A percentile compares a stretch with the other conserved stretches of the same genome.
These are phyloP conservation scores for Caloenas nicobarica DNA, from an alignment of 2,113 vertebrate genomes.

Conservation along the genomic window DNA sequence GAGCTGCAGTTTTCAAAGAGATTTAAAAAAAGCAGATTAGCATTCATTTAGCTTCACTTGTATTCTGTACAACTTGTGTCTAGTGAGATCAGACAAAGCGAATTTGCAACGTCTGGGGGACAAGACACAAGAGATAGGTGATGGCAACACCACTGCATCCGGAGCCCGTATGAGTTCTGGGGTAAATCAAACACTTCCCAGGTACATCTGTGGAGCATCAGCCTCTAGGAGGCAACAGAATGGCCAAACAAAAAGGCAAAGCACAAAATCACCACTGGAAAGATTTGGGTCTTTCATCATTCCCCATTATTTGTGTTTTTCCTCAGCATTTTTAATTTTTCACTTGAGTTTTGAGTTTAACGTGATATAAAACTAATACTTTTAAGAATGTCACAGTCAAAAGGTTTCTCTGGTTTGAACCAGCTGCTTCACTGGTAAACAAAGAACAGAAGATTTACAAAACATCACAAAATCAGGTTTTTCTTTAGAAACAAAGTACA, in stretches of 20 bases:
- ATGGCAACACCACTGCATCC: neutral
- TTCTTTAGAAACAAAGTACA: neutral
- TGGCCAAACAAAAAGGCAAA: neutral
- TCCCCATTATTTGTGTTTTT: neutral
- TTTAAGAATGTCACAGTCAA: neutral
- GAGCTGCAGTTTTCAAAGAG: neutral
- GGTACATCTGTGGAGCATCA: neutral
- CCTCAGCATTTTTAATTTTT: neutral
- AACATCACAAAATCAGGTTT: neutral
- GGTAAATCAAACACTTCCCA: neutral
- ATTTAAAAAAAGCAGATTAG: neutral
- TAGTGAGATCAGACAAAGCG: neutral
- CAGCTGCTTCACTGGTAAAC: neutral
- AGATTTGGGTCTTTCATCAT: neutral
- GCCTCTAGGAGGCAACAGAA: neutral
- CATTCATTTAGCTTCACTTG: neutral
- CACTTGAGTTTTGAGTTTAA: neutral
- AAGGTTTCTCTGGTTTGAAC: neutral
- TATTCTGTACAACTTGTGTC: neutral
- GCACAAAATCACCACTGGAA: neutral
- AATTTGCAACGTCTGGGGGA: neutral
- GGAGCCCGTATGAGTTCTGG: accelerated
- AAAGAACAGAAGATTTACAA: neutral
- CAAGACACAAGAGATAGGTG: neutral
- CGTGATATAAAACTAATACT: neutral